Conservation (phyloP, 2,797 vertebrate genomes). For the Pantherophis alleghaniensis region DNA sequence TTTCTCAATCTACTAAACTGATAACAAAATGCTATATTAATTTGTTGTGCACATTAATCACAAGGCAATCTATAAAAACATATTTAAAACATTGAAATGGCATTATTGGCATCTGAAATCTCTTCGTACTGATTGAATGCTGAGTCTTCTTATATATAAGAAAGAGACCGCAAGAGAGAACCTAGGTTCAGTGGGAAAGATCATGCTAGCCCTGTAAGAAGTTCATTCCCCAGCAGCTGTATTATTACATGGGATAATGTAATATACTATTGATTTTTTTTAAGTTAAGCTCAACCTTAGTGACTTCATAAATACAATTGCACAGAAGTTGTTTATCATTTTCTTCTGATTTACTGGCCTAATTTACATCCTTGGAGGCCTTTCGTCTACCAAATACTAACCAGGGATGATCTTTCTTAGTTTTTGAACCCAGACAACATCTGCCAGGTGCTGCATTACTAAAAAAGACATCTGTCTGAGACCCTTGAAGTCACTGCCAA, state of each 20-base stretch:
- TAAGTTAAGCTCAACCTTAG: background rate
- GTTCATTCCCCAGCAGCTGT: background rate
- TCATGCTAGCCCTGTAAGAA: background rate
- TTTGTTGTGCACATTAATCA: conserved; percentile 55
- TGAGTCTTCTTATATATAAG: background rate
- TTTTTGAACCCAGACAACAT: background rate
- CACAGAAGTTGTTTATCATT: background rate
- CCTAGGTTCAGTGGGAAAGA: background rate
- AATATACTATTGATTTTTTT: background rate
- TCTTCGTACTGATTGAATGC: conserved; percentile 8
- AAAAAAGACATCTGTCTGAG: background rate
- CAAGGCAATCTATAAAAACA: conserved; percentile 56
- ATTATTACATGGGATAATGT: background rate
- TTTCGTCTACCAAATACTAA: background rate
- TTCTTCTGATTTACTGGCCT: background rate
- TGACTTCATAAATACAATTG: background rate
- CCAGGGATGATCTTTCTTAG: background rate
- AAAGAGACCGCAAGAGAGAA: background rate
- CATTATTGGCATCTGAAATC: conserved; percentile 19
- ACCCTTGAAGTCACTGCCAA: background rate
- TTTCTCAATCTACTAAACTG: conserved; percentile 36
- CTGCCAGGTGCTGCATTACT: background rate
- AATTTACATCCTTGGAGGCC: background rate
- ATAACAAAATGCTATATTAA: conserved; percentile 61
- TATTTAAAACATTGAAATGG: conserved; percentile 28